Evolutionary conservation across 1,140 invertebrate genomes (phyloP), one percentile per base, ranked within the genome.

Genomic region (Bombus haemorrhoidalis): DNA sequence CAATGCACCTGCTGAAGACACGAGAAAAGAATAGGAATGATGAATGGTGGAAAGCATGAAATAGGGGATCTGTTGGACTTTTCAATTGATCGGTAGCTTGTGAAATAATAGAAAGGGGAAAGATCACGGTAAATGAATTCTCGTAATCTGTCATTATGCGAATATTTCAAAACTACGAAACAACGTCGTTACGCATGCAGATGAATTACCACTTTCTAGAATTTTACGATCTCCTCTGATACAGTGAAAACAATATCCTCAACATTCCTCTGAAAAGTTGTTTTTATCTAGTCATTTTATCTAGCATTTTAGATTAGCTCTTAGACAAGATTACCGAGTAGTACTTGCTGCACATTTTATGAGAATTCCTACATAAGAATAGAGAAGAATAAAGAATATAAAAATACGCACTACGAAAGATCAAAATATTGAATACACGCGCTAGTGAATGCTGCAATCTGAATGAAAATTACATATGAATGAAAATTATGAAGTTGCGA

Each of bases 41-140:
- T 32, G 32, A 37, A 64, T 15, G n/a, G 22, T 10, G 53, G n/a
- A 43, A 43, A 32, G 15, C 22, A 39, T 59, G 15, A 15, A 28
- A n/a, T 3, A n/a, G 2, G 47, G 13, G 25, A 1, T 37, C 13
- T 37, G 10, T 12, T 28, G 22, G 0, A 25, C 13, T 28, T 32
- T 37, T 47, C 71, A 18, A 75, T 75, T 12, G 32, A 47, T 53
- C 6, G 4, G 6, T 10, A 1, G 34, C 28, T 83, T 83, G n/a
- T 15, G 62, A 69, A 53, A 41, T n/a, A 59, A 83, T 22, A n/a
- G 37, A 71, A 83, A 68, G 64, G n/a, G 22, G 37, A 71, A 83
- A 68, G 64, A 39, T 9, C 32, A 32, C 15, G 6, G 66, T 12
- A 66, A 78, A 59, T 57, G n/a, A 83, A 68, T 77, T 79, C 39